Evolutionary conservation across 1,140 invertebrate species (phyloP).

Genomic region (Ceratina calcarata): DNA sequence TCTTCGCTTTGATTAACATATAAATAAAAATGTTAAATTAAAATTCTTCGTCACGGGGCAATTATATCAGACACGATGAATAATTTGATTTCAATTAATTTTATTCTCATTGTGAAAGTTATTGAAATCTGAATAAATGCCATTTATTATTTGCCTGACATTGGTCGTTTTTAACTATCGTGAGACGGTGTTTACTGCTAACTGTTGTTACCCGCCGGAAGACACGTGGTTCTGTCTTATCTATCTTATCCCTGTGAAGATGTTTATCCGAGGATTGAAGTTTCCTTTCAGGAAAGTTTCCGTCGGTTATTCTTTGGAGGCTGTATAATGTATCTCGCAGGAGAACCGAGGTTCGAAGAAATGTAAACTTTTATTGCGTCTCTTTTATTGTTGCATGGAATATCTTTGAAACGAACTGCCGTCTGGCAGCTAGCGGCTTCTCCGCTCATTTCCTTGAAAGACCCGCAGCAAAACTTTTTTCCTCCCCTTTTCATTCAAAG

Average conservation of each 20-base stretch:
- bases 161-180: conserved; percentile 9
- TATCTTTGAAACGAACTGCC: conserved; percentile 27
- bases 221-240: not conserved
- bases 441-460: conserved; percentile 31
- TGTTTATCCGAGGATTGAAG: not conserved
- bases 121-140: no score
- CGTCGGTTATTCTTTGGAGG: not conserved
- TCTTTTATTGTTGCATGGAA: conserved; percentile 14
- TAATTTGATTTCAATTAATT: not conserved
- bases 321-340: not conserved
- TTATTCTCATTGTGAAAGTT: not conserved
- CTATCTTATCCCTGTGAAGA: not conserved
- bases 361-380: conserved; percentile 29
- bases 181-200: not conserved
- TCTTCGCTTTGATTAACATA: no score
- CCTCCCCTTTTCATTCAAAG: conserved; percentile 28
- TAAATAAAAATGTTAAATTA: not conserved
- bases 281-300: not conserved
- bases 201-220: not conserved
- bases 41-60: not conserved
- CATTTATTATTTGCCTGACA: no score
- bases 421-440: not conserved
- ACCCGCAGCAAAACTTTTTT: conserved; percentile 2
- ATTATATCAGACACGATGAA: not conserved
- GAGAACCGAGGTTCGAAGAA: not conserved